phyloP scores from a whole-genome alignment of 2,113 vertebrate genomes.

The Mesocricetus auratus region DNA sequence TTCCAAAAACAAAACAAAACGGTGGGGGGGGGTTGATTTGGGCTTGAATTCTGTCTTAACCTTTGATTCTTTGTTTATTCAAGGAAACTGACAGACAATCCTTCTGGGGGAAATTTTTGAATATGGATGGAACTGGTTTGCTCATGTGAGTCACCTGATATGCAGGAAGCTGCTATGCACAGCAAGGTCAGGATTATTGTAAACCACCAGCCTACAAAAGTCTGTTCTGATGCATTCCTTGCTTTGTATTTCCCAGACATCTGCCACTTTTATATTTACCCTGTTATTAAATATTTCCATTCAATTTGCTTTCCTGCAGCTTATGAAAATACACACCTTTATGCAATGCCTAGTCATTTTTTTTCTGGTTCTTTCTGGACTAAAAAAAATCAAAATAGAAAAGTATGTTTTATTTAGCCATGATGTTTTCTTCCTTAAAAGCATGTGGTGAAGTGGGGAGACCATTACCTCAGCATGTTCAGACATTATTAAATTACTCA shows the following conservation, averaged over 20 bases:
- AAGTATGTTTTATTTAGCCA: conserved; percentile 53
- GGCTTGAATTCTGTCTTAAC: conserved; percentile 22
- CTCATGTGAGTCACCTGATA: not conserved
- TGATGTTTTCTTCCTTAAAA: conserved; percentile 79
- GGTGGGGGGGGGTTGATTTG: too few species aligned
- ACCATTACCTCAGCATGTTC: conserved; percentile 86
- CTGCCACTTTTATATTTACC: conserved; percentile 43
- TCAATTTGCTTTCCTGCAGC: conserved; percentile 17
- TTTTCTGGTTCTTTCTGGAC: conserved; percentile 77
- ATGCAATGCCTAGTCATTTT: conserved; percentile 69
- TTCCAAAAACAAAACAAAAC: not conserved
- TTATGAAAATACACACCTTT: not conserved
- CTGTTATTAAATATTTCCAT: conserved; percentile 36
- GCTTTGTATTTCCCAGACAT: conserved; percentile 2
- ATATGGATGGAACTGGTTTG: not conserved
- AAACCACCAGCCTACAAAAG: not conserved
- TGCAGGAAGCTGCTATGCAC: not conserved
- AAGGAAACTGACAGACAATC: conserved; percentile 2
- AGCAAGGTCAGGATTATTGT: not conserved
- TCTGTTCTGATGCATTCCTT: conserved; percentile 2
- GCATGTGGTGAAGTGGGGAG: conserved; percentile 73
- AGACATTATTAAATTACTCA: conserved; percentile 87
- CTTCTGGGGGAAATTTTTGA: not conserved
- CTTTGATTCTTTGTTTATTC: not conserved
- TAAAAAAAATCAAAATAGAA: not conserved